Conservation (phyloP, 2,113 vertebrate species). For the Xyliphius kryptos region DNA sequence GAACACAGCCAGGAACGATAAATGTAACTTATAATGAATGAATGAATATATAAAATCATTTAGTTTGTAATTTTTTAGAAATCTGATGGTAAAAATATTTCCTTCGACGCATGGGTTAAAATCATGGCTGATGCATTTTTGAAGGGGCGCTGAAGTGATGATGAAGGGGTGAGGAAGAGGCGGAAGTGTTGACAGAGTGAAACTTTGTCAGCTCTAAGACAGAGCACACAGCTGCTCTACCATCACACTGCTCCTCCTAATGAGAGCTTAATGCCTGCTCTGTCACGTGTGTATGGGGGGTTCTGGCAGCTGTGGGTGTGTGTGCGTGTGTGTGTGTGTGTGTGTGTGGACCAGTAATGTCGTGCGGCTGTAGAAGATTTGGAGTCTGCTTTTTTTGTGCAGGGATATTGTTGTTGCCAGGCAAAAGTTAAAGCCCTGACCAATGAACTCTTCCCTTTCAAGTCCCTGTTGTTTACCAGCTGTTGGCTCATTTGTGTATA, state of each 20-base stretch:
- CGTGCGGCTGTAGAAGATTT: constrained; percentile 48
- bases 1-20: too few species aligned
- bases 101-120: too few species aligned
- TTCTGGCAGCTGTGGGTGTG: constrained; percentile 12
- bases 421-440: constrained; percentile 65
- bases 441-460: constrained; percentile 59
- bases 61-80: too few species aligned
- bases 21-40: too few species aligned
- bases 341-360: constrained; percentile 18
- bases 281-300: too few species aligned
- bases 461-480: constrained; percentile 65
- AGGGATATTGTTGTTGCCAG: constrained; percentile 72
- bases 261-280: constrained; percentile 35
- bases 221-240: constrained; percentile 40
- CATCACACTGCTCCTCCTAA: constrained; percentile 27
- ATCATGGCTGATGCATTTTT: too few species aligned
- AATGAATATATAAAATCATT: too few species aligned
- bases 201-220: too few species aligned
- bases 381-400: constrained; percentile 64
- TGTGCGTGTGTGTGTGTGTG: constrained; percentile 18
- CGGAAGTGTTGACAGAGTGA: too few species aligned
- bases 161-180: too few species aligned
- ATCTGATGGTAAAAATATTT: too few species aligned
- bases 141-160: too few species aligned
- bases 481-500: constrained; percentile 48